A percentile compares a stretch with the other conserved stretches of the same genome.
Evolutionary conservation across 2,888 invertebrate genomes (phyloP).

Genomic region (Bursaphelenchus okinawaensis): DNA sequence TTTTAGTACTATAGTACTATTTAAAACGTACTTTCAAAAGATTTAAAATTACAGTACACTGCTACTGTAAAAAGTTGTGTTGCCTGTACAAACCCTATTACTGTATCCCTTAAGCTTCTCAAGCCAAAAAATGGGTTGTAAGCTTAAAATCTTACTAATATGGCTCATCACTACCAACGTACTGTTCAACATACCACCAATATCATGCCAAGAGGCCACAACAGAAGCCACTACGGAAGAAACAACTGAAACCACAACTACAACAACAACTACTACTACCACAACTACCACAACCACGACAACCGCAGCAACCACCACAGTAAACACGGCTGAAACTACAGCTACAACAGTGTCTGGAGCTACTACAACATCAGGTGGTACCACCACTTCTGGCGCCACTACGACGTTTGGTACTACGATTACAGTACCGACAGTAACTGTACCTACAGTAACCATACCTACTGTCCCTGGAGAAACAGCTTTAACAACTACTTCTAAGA

Average conservation of each 20-base stretch:
- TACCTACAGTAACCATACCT: background rate
- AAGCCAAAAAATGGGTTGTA: no score
- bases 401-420: background rate
- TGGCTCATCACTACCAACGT: no score
- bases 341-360: no score
- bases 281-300: background rate
- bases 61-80: no score
- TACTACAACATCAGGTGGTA: background rate
- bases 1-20: no score
- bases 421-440: background rate
- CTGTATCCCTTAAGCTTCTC: no score
- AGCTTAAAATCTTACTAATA: no score
- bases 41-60: no score
- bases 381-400: background rate
- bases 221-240: background rate
- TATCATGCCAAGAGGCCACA: no score
- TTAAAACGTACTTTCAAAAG: no score
- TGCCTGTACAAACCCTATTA: no score
- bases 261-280: background rate
- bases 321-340: background rate
- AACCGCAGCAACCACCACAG: background rate
- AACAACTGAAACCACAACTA: background rate
- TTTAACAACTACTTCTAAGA: background rate
- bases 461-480: background rate
- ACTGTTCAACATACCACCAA: no score